Conservation (phyloP, 2,888 invertebrate species). For the Pilophorus perplexus region DNA sequence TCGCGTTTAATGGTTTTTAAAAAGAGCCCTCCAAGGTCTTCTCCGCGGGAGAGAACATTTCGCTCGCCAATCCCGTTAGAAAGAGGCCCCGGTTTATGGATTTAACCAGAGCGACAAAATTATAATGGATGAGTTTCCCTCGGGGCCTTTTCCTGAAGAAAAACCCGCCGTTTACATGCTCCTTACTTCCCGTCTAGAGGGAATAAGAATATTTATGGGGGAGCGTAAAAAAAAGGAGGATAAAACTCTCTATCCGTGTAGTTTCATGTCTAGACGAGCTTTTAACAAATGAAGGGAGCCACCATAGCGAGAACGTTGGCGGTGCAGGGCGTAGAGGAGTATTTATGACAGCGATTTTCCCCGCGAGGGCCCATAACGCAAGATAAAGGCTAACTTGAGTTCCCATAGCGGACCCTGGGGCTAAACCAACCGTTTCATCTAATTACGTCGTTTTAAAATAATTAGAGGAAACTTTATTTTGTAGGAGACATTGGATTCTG, state of each 20-base stretch:
- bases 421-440: no score
- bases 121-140: constrained; percentile 30
- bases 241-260: constrained; percentile 10
- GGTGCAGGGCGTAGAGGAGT: background rate
- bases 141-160: constrained; percentile 10
- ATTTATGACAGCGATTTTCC: constrained; percentile 15
- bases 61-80: constrained; percentile 17
- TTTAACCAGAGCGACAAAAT: constrained; percentile 22
- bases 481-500: no score
- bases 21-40: background rate
- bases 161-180: background rate
- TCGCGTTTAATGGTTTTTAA: no score
- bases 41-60: no score
- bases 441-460: constrained; percentile 6
- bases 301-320: constrained; percentile 1
- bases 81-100: background rate
- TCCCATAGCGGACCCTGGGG: no score
- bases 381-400: background rate
- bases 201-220: constrained; percentile 18
- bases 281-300: constrained; percentile 31
- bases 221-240: constrained; percentile 13
- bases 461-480: background rate
- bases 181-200: background rate
- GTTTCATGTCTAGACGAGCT: constrained; percentile 33
- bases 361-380: background rate